Evolutionary conservation across 2,888 invertebrate species (phyloP).

Genomic region (Temnothorax unifasciatus): DNA sequence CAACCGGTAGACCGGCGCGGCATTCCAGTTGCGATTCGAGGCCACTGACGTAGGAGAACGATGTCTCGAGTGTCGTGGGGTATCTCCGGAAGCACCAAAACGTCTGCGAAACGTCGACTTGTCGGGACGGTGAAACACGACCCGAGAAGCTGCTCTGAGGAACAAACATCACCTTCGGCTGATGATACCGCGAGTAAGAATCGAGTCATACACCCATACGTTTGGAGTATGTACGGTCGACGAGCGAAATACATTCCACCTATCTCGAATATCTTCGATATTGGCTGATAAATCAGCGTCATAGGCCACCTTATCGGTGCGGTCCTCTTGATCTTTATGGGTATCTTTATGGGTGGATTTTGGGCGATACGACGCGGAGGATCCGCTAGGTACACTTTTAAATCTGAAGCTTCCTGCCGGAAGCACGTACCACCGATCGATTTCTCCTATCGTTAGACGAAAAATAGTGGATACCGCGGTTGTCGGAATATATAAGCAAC

Average conservation of each 20-base stretch:
- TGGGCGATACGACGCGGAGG: conserved; percentile 32
- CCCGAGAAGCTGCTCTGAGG: neutral
- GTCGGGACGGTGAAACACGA: conserved; percentile 18
- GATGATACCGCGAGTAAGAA: conserved; percentile 40
- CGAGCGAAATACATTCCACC: conserved; percentile 29
- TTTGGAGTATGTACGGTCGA: conserved; percentile 13
- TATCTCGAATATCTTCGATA: conserved; percentile 74
- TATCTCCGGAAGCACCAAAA: neutral
- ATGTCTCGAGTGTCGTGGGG: conserved; percentile 23
- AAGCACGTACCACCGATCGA: conserved; percentile 63
- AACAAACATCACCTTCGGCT: conserved; percentile 25
- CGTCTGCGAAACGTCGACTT: conserved; percentile 18
- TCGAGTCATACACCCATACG: conserved; percentile 25
- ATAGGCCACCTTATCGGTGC: conserved; percentile 70
- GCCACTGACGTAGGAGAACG: conserved; percentile 22
- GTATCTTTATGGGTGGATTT: conserved; percentile 58
- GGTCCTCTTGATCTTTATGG: conserved; percentile 44
- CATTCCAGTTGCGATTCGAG: conserved; percentile 28
- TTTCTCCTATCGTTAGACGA: conserved; percentile 48
- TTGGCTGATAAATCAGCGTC: conserved; percentile 72
- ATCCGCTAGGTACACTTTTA: conserved; percentile 59
- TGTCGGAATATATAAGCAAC: conserved; percentile 40
- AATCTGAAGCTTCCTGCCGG: conserved; percentile 60
- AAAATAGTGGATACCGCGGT: conserved; percentile 53
- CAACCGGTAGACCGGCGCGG: neutral